Evolutionary conservation across 2,888 invertebrate species (phyloP), one percentile per base, ranked within the genome.

Genomic region (Muscina levida): DNA sequence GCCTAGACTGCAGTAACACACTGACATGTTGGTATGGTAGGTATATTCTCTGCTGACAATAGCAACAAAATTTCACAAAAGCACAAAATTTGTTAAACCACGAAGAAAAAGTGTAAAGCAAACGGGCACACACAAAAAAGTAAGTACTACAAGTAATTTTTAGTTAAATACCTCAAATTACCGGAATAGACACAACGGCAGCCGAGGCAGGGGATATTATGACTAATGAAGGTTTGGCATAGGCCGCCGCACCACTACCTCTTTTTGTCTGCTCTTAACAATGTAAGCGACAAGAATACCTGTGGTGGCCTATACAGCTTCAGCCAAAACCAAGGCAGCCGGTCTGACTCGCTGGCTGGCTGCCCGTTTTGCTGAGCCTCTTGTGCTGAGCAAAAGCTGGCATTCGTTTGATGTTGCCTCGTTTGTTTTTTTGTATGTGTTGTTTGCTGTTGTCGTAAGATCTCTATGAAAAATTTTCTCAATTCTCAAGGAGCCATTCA

Each of bases 111-210:
- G 26, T 13, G 8, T 22, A 67, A 22, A 53, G 39, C 37, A 62
- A 39, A 51, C n/a, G n/a, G n/a, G n/a, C n/a, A n/a, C n/a, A n/a
- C n/a, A 13, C 17, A 15, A 62, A 42, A 19, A 42, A 62, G 42
- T 42, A 62, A 62, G 65, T 71, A 80, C 59, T 77, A 67, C 15
- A 81, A 77, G 68, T 74, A 75, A 77, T 77, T 77, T 59, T 77
- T n/a, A 74, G 77, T 74, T 81, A 77, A 81, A 81, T 77, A 77
- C 74, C 77, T 81, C 22, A 77, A 74, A 81, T 77, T 81, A 22
- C 73, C 70, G 51, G 31, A 31, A 31, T n/a, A 46, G 8, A 15
- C 11, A n/a, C 42, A 13, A 46, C 5, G 24, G 37, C 44, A 6
- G 31, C 31, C 37, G 51, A 46, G 46, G 8, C 42, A 42, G 37